Evolutionary conservation across 2,888 invertebrate genomes (phyloP).

Genomic region (Rhopalosiphum nymphaeae): DNA sequence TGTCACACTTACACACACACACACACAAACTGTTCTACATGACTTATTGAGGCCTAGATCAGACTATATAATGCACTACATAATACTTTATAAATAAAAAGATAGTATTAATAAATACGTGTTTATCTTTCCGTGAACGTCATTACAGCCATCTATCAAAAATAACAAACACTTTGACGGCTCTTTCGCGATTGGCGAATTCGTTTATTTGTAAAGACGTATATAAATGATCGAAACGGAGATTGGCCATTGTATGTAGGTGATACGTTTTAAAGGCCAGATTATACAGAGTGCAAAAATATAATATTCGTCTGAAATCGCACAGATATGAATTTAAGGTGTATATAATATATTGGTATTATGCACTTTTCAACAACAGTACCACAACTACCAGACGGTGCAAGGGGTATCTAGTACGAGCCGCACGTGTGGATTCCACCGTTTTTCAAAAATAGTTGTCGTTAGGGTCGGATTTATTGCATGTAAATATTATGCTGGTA

Average conservation of each 20-base stretch:
- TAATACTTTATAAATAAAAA: conserved; percentile 4
- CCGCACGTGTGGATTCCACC: background rate
- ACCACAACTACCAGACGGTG: background rate
- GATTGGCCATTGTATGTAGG: background rate
- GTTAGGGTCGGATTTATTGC: background rate
- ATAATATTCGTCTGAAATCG: background rate
- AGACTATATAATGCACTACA: background rate
- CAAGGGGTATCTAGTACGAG: background rate
- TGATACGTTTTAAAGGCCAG: background rate
- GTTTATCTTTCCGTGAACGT: background rate
- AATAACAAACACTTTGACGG: conserved; percentile 5
- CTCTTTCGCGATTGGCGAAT: conserved; percentile 2
- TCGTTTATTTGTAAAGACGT: background rate
- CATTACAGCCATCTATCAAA: background rate
- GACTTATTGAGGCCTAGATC: background rate
- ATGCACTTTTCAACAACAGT: background rate
- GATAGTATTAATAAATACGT: background rate
- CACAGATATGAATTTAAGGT: background rate
- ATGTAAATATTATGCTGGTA: background rate
- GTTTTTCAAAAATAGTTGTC: background rate
- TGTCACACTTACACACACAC: background rate
- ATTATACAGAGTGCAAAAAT: background rate
- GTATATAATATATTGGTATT: background rate
- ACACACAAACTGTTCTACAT: background rate
- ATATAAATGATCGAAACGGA: background rate